Conservation (phyloP, 2,797 vertebrate genomes). For the Austrolebias charrua region DNA sequence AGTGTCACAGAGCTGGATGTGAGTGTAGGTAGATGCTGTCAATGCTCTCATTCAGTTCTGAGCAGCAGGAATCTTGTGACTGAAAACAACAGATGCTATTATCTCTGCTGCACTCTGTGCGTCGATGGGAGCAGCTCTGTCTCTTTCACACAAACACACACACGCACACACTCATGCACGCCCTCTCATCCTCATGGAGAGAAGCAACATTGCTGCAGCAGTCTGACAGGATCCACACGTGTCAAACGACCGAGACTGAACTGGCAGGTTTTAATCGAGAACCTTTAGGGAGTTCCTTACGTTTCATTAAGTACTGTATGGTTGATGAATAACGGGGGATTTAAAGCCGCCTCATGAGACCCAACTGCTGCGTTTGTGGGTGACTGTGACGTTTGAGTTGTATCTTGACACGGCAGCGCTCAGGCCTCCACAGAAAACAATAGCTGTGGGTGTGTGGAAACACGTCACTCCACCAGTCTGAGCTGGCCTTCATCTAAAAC, state of each 20-base stretch:
- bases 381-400: background rate
- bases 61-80: constrained; percentile 67
- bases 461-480: constrained; percentile 24
- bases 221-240: background rate
- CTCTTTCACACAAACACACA: constrained; percentile 13
- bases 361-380: background rate
- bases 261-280: too few species aligned
- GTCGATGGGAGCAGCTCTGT: constrained; percentile 39
- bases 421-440: constrained; percentile 40
- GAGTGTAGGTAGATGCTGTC: constrained; percentile 53
- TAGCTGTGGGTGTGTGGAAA: constrained; percentile 33
- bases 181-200: background rate
- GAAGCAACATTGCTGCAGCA: constrained; percentile 7
- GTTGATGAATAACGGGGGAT: too few species aligned
- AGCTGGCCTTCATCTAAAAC: constrained; percentile 23
- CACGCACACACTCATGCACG: constrained; percentile 13
- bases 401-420: constrained; percentile 16
- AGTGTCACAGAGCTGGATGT: constrained; percentile 42
- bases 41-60: constrained; percentile 69
- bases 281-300: too few species aligned
- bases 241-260: background rate
- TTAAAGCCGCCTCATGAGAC: background rate
- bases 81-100: constrained; percentile 67
- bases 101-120: constrained; percentile 56
- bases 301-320: too few species aligned